Percentiles rank a stretch among this genome's conserved stretches.
phyloP scores from a whole-genome alignment of 2,888 invertebrate genomes.

The Tenthredo amoena region DNA sequence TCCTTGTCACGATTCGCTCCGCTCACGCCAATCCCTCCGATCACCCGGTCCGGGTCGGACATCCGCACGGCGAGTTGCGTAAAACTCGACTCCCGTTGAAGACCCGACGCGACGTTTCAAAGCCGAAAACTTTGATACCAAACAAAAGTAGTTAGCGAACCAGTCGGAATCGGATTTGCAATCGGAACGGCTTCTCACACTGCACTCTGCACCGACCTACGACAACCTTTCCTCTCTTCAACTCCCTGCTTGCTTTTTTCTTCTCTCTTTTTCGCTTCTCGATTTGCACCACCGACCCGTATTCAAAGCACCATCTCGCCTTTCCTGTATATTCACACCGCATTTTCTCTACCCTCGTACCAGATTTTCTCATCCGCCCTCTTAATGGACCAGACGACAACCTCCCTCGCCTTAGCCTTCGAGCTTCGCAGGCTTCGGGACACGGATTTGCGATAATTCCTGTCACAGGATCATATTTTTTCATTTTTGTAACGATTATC shows the following conservation, averaged over 20 bases:
- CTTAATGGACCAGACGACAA: constrained; percentile 32
- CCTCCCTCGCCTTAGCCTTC: constrained; percentile 6
- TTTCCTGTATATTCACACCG: constrained; percentile 1
- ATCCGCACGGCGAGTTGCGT: not conserved
- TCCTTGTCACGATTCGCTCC: not conserved
- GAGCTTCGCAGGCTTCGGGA: constrained; percentile 2
- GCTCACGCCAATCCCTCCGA: not conserved
- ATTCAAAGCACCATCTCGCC: constrained; percentile 29
- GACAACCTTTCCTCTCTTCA: constrained; percentile 42
- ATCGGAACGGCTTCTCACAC: constrained; percentile 34
- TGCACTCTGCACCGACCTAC: constrained; percentile 38
- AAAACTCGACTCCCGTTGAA: not conserved
- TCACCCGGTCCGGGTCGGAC: not conserved
- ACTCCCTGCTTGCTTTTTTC: constrained; percentile 9
- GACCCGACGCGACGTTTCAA: not conserved
- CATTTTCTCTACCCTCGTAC: not conserved
- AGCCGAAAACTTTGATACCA: constrained; percentile 16
- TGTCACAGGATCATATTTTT: not conserved
- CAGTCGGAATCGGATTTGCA: constrained; percentile 34
- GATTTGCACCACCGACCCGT: constrained; percentile 38
- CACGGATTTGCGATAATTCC: not conserved
- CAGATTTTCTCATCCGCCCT: not conserved
- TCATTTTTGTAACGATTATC: not conserved
- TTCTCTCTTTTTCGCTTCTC: constrained; percentile 18
- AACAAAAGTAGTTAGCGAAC: not conserved